Evolutionary conservation across 2,113 vertebrate genomes (phyloP).

Genomic region (Poeciliopsis occidentalis): DNA sequence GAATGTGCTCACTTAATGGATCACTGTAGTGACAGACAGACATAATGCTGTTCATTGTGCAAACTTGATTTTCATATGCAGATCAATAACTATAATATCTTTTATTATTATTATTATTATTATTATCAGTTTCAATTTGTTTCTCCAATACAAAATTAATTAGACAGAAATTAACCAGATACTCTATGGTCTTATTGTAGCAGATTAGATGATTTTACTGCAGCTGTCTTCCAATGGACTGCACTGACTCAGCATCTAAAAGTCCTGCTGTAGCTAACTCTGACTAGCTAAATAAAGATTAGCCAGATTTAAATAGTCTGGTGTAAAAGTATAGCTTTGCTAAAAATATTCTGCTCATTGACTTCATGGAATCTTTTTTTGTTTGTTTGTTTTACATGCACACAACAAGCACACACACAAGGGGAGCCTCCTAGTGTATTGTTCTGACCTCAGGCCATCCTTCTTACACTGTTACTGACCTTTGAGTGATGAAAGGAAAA

Average conservation of each 20-base stretch:
- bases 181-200: not conserved
- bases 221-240: not conserved
- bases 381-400: too few relatives aligned
- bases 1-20: conserved; percentile 56
- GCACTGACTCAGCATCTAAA: not conserved
- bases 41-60: conserved; percentile 31
- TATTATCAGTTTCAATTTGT: too few relatives aligned
- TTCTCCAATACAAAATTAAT: not conserved
- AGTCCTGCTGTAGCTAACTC: conserved; percentile 7
- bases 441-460: conserved; percentile 83
- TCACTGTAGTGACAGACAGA: conserved; percentile 52
- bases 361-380: not conserved
- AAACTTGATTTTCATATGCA: not conserved
- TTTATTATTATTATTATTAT: too few relatives aligned
- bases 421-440: conserved; percentile 70
- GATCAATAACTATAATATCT: too few relatives aligned
- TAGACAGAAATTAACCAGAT: not conserved
- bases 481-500: conserved; percentile 77
- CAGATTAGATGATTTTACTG: not conserved
- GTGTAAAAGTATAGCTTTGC: not conserved
- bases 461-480: conserved; percentile 83
- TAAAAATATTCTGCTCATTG: conserved; percentile 2
- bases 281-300: not conserved
- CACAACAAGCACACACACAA: not conserved
- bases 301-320: not conserved